Conservation (phyloP, 2,888 invertebrate species). For the Cantharis flavilabris region DNA sequence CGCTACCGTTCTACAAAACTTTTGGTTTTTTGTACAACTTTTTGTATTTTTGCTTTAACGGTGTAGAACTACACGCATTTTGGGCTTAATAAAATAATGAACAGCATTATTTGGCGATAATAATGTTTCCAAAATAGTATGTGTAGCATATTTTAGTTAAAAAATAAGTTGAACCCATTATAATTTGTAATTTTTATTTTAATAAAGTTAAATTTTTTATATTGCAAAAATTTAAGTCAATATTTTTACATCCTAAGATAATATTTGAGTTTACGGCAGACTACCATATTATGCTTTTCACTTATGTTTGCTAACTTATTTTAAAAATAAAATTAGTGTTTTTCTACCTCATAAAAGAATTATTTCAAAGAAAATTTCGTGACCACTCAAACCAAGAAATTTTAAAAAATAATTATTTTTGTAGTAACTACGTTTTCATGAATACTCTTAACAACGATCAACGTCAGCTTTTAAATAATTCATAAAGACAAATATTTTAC, state of each 20-base stretch:
- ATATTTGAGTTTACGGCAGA: constrained; percentile 4
- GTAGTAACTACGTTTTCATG: neutral
- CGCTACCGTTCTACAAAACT: neutral
- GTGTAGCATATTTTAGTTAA: too few species aligned
- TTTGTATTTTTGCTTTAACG: neutral
- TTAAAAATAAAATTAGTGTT: neutral
- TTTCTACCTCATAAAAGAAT: neutral
- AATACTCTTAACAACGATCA: neutral
- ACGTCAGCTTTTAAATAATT: neutral
- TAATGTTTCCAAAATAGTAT: too few species aligned
- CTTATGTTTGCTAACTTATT: neutral
- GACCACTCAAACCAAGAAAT: neutral
- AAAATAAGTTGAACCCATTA: too few species aligned
- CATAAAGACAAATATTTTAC: neutral
- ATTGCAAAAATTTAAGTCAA: neutral
- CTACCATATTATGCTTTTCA: neutral
- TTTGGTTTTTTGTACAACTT: neutral
- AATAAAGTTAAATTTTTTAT: neutral
- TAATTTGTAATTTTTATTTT: neutral
- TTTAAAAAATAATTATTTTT: neutral
- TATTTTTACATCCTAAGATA: constrained; percentile 12
- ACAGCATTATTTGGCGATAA: neutral
- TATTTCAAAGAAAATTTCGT: neutral
- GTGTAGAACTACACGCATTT: neutral
- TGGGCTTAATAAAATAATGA: neutral